A percentile compares a stretch with the other conserved stretches of the same genome.
Conservation (phyloP, 2,797 vertebrate genomes). For the Intellagama lesueurii region DNA sequence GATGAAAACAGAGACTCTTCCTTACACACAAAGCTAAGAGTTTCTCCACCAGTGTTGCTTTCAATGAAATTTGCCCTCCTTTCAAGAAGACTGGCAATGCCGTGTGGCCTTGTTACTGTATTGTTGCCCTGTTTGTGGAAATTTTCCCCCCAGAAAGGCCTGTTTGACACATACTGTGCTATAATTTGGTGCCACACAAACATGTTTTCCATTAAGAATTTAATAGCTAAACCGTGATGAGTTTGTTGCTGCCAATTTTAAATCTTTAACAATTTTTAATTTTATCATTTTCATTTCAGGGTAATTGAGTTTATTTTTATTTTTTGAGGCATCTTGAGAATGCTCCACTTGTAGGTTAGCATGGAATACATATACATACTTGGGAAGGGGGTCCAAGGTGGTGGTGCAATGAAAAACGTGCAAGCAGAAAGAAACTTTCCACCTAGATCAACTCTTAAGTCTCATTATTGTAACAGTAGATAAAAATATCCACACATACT, state of each 20-base stretch:
- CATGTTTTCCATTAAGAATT: not conserved
- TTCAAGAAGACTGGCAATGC: too few relatives aligned
- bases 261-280: not conserved
- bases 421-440: not conserved
- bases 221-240: not conserved
- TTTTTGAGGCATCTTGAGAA: not conserved
- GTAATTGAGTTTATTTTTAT: too few relatives aligned
- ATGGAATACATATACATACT: not conserved
- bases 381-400: too few relatives aligned
- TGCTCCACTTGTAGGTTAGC: not conserved
- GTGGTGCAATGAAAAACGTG: not conserved
- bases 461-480: constrained; percentile 53
- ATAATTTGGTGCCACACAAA: not conserved
- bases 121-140: not conserved
- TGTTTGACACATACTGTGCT: not conserved
- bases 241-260: not conserved
- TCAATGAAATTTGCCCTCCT: too few relatives aligned
- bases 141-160: not conserved
- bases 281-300: not conserved
- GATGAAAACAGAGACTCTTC: too few relatives aligned
- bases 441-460: not conserved
- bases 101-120: not conserved
- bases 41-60: too few relatives aligned
- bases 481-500: constrained; percentile 38
- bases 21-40: not conserved